Conservation (phyloP, 2,888 invertebrate species). For the Erebia palarica region DNA sequence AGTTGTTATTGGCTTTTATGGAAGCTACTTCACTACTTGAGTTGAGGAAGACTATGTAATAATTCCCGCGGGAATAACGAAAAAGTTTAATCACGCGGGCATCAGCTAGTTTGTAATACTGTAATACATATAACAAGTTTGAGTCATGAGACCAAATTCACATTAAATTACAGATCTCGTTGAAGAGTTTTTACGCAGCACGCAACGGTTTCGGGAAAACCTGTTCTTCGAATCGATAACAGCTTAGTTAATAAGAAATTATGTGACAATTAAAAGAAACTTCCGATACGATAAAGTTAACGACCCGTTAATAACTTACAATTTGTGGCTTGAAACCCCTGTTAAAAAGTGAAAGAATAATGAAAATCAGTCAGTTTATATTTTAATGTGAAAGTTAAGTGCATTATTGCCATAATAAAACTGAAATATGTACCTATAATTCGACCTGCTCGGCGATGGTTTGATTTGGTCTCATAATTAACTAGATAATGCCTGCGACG, state of each 20-base stretch:
- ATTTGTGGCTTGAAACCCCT: background rate
- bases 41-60: too few species aligned
- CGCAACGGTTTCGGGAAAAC: slow-evolving; percentile 19
- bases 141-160: slow-evolving; percentile 1
- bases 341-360: slow-evolving; percentile 4
- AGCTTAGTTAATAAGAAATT: background rate
- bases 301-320: background rate
- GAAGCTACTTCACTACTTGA: background rate
- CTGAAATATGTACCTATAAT: background rate
- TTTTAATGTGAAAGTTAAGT: background rate
- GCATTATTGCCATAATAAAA: background rate
- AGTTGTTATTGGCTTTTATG: background rate
- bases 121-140: background rate
- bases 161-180: background rate
- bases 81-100: too few species aligned
- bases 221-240: slow-evolving; percentile 11
- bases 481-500: too few species aligned
- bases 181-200: background rate
- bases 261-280: background rate
- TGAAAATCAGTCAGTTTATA: background rate
- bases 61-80: too few species aligned
- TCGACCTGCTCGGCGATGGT: too few species aligned
- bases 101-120: too few species aligned
- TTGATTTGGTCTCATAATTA: too few species aligned
- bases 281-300: background rate